Evolutionary conservation across 2,797 vertebrate species (phyloP).

Genomic region (Megalops cyprinoides): DNA sequence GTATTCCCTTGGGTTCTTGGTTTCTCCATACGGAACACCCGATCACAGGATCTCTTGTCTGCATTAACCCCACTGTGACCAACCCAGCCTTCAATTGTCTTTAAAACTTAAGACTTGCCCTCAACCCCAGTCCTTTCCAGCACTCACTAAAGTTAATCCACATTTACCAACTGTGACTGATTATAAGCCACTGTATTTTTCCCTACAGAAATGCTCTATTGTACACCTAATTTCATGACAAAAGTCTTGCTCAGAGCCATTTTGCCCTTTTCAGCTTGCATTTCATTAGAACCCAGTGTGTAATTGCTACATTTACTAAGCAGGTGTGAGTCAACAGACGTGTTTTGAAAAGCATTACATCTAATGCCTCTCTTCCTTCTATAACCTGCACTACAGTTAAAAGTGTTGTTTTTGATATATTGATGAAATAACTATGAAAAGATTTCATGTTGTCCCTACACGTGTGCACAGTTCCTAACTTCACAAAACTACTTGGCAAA

Average conservation of each 20-base stretch:
- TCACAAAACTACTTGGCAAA: constrained; percentile 17
- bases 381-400: constrained; percentile 22
- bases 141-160: constrained; percentile 19
- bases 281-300: constrained; percentile 3
- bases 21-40: constrained; percentile 26
- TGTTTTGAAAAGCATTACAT: neutral
- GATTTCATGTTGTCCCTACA: constrained; percentile 22
- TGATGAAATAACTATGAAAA: neutral
- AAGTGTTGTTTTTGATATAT: neutral
- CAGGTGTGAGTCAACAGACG: constrained; percentile 1
- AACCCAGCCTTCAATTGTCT: neutral
- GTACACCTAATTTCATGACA: constrained; percentile 15
- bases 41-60: neutral
- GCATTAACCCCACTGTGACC: constrained; percentile 34
- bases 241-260: neutral
- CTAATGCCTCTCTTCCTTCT: neutral
- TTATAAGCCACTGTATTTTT: constrained; percentile 17
- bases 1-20: constrained; percentile 27
- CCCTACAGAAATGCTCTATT: constrained; percentile 11
- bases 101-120: neutral
- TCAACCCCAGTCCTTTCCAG: neutral
- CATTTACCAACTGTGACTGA: constrained; percentile 7
- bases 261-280: constrained; percentile 12
- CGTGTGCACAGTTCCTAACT: neutral
- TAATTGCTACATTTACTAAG: constrained; percentile 16